A percentile compares a stretch with the other conserved stretches of the same genome.
These are phyloP conservation scores for Trissolcus japonicus DNA, from an alignment of 2,888 invertebrate genomes.

Conservation along the genomic window DNA sequence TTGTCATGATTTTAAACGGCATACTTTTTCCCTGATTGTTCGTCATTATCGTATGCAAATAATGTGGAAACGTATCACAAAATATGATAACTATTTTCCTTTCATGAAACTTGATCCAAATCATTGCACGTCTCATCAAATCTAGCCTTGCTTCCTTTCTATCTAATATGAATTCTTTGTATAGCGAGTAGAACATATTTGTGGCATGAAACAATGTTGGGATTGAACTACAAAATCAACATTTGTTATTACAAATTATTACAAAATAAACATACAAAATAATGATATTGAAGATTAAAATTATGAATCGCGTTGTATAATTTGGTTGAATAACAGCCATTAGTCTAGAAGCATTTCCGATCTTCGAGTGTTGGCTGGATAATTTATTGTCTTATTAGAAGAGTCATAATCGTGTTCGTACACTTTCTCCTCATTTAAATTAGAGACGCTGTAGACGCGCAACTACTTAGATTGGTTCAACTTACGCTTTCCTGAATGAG, in stretches of 20 bases:
- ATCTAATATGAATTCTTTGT: neutral
- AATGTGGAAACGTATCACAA: no score
- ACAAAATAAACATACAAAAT: neutral
- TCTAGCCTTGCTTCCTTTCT: slow-evolving; percentile 15
- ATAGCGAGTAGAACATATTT: neutral
- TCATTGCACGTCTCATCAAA: slow-evolving; percentile 12
- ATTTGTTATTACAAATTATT: neutral
- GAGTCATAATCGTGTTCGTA: neutral
- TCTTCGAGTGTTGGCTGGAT: neutral
- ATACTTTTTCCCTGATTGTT: neutral
- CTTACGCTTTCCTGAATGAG: slow-evolving; percentile 91
- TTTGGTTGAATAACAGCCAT: slow-evolving; percentile 1
- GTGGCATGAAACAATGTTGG: neutral
- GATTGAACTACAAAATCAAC: neutral
- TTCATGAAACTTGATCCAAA: neutral
- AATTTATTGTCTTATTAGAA: neutral
- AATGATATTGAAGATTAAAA: no score
- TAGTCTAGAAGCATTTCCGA: neutral
- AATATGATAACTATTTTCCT: neutral
- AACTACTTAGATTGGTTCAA: neutral
- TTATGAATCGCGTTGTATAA: neutral
- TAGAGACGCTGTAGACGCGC: neutral
- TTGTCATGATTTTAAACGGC: neutral
- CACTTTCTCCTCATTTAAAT: slow-evolving; percentile 48
- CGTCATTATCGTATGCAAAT: neutral